Base-by-base conservation (phyloP, 1,140 invertebrate species). In the Akabosia matsudoensis region DNA sequence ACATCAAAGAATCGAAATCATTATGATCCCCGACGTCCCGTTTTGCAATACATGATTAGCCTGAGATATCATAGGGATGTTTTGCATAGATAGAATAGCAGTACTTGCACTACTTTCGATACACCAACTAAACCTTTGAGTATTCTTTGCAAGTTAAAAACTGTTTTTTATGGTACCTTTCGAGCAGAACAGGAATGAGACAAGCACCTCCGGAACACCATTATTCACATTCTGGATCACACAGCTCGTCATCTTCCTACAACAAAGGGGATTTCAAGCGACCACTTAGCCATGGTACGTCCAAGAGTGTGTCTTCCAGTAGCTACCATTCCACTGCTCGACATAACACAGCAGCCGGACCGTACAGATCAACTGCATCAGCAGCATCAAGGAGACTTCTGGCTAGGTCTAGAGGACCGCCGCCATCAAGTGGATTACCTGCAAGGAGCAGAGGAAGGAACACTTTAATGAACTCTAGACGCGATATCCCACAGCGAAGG, bases 201-300 rank as follows among this genome's bases (percentile, higher is more conserved):
- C 73, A 79, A 37, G 78, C 78, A 1, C 78, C 78, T 4, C 78
- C 78, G 24, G 61, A 67, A n/a, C 61, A 67, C 30, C 61, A 67
- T n/a, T 67, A 67, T 31, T 67, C 61, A 14, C 31, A 67, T 30
- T 28, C 61, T 28, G 61, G 61, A 28, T 67, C 61, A 28, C 61
- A 67, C 13, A 67, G 61, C 31, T 28, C 28, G 61, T 67, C 61
- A 2, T 30, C n/a, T n/a, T n/a, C 61, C 31, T 31, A 67, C 61
- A 31, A 7, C 24, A 67, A 67, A 31, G 7, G 24, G 28, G 61
- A 67, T 7, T 67, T 67, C 30, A 67, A 67, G 61, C 24, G 61
- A 7, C 24, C 61, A 31, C 7, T 7, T 67, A 30, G 7, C 22
- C 31, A 67, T n/a, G 28, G 61, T 13, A 4, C 61, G 4, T 67